Conservation (phyloP, 2,113 vertebrate species). For the Grus americana region DNA sequence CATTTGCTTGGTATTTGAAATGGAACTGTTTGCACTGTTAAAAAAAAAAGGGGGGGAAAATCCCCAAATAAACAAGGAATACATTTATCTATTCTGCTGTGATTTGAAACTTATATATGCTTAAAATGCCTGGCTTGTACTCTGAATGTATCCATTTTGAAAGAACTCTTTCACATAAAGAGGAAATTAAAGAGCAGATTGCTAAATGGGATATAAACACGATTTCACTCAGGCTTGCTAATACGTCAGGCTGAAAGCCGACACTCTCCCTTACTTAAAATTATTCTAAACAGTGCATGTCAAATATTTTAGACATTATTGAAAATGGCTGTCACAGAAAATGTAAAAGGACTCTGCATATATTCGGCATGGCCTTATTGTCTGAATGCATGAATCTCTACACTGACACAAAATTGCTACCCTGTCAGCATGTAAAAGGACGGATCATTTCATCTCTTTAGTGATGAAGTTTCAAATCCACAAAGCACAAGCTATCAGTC, state of each 20-base stretch:
- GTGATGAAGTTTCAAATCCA: constrained; percentile 71
- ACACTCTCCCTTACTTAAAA: constrained; percentile 46
- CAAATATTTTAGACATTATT: constrained; percentile 65
- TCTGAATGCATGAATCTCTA: constrained; percentile 59
- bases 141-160: not conserved
- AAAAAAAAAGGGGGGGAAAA: not conserved
- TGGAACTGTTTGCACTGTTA: not conserved
- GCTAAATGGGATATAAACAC: constrained; percentile 44
- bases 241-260: constrained; percentile 15
- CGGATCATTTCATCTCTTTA: constrained; percentile 73
- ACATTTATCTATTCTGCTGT: not conserved
- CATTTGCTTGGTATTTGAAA: not conserved
- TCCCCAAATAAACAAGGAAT: not conserved
- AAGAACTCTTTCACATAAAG: constrained; percentile 34
- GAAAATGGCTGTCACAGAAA: constrained; percentile 61
- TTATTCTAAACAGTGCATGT: constrained; percentile 67
- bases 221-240: constrained; percentile 42
- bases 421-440: constrained; percentile 73
- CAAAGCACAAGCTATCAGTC: constrained; percentile 66
- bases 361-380: constrained; percentile 47
- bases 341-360: constrained; percentile 34
- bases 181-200: constrained; percentile 43
- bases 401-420: constrained; percentile 72
- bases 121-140: constrained; percentile 5
- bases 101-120: not conserved